Conservation (phyloP, 2,888 invertebrate species). For the Lathronympha strigana region DNA sequence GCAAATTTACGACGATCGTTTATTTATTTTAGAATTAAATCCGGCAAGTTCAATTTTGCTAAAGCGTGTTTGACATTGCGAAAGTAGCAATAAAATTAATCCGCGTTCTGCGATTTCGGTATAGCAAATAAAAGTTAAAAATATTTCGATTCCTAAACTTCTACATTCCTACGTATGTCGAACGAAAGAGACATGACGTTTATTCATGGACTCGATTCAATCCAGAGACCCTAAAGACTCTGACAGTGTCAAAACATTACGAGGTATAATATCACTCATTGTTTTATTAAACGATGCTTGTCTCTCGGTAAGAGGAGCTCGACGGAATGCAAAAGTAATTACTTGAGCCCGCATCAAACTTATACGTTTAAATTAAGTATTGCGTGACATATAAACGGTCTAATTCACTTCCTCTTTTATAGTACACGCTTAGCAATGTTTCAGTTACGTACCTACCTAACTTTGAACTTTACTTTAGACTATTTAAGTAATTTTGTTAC, state of each 20-base stretch:
- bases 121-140: neutral
- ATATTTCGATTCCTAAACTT: neutral
- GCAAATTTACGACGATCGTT: conserved; percentile 36
- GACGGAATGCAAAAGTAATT: conserved; percentile 62
- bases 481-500: neutral
- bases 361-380: conserved; percentile 67
- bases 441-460: neutral
- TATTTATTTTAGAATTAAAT: conserved; percentile 34
- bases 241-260: conserved; percentile 11
- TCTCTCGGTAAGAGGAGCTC: conserved; percentile 54
- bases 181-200: neutral
- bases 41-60: conserved; percentile 6
- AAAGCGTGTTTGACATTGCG: conserved; percentile 16
- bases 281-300: conserved; percentile 44
- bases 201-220: neutral
- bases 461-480: neutral
- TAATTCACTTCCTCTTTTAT: conserved; percentile 47
- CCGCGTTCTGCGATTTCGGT: neutral
- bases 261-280: conserved; percentile 24
- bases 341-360: conserved; percentile 63
- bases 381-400: conserved; percentile 57
- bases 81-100: conserved; percentile 14
- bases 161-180: neutral
- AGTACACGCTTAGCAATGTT: conserved; percentile 15
- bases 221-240: neutral